Evolutionary conservation across 2,888 invertebrate genomes (phyloP), one percentile per base, ranked within the genome.

Genomic region (Flexamia atlantica): DNA sequence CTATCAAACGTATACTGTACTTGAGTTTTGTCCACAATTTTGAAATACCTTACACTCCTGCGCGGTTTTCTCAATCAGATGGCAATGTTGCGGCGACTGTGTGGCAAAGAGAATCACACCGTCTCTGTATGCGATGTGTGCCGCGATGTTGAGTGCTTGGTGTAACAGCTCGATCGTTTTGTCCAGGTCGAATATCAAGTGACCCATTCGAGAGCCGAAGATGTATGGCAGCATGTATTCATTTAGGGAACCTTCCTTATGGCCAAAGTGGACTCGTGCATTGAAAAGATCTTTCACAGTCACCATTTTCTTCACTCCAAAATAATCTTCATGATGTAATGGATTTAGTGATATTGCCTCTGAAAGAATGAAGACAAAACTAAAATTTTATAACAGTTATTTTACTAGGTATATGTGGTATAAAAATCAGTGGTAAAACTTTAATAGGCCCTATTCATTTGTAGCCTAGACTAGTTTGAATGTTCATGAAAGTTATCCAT

Each of bases 51-150:
- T 95, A 89, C 96, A 95, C 88, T 97, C 97, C 86, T 92, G 91
- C 0, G 99, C 99, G n/a, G 96, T 95, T 88, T 93, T 94, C 89
- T 99, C 99, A 0, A 99, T 95, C 12, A 95, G 87, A 89, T 95
- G 93, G 0, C 95, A 92, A 89, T 95, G 94, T 84, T 96, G 92
- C 0, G 97, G 93, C 89, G 95, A 95, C 87, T 96, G 94, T 86
- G 95, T 94, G 36, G 99, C 92, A 89, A 99, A 99, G 84, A 99
- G 91, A 87, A 99, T 96, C 50, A 99, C 94, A 4, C 99, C 99
- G 87, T 94, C 95, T 86, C 94, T 92, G 88, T 96, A 98, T 0
- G 98, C 97, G 82, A 98, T 93, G 89, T 99, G 99, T 0, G 99
- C 98, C 0, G 96, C 92, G 87, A 99, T 94, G 90, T 99, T 99